Evolutionary conservation across 30 jellyfish, hydroid and myxozoan species (phyloP), one percentile per base, ranked within the genome.

Genomic region (Haliclystus octoradiatus): DNA sequence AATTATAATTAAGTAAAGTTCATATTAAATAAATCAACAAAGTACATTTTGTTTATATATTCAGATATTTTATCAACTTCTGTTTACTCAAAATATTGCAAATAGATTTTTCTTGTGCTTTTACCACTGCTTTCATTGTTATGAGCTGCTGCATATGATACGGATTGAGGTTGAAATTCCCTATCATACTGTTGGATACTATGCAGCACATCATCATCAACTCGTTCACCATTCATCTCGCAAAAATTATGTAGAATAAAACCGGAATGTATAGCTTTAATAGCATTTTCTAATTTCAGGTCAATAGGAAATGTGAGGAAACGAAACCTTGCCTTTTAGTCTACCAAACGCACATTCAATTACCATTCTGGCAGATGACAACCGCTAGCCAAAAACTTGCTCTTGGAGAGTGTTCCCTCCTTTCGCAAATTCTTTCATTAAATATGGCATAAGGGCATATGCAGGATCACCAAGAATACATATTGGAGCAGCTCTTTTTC

Each of bases 331-430:
- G 77, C 82, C 57, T 51, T 50, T 27, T 51, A 75, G n/a, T 28
- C 82, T 71, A 27, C 82, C 82, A 71, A 51, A 57, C 33, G 73
- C 63, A 50, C 77, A 71, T 52, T 71, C 76, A 1, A 71, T 71
- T 1, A 52, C 82, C 82, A 71, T 71, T 15, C 65, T 33, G 32
- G 77, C 1, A 15, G 35, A 51, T 64, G 65, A 71, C 3, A 71
- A 65, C 76, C 24, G 52, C 34, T 51, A 4, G 57, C 82, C 80
- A 70, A 70, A 50, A 26, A 47, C 51, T 31, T 64, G 49, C 67
- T 76, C 81, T 13, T 49, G 47, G 14, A 29, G 60, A 50, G 27
- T 49, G 70, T 31, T 47, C 32, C 88, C 77, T 26, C 82, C 82
- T 14, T 31, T 51, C 28, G 71, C n/a, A n/a, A n/a, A n/a, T n/a